Percentiles rank a stretch among this genome's conserved stretches.
These are phyloP conservation scores for Corythoichthys intestinalis DNA, from an alignment of 2,113 vertebrate genomes.

Conservation along the genomic window DNA sequence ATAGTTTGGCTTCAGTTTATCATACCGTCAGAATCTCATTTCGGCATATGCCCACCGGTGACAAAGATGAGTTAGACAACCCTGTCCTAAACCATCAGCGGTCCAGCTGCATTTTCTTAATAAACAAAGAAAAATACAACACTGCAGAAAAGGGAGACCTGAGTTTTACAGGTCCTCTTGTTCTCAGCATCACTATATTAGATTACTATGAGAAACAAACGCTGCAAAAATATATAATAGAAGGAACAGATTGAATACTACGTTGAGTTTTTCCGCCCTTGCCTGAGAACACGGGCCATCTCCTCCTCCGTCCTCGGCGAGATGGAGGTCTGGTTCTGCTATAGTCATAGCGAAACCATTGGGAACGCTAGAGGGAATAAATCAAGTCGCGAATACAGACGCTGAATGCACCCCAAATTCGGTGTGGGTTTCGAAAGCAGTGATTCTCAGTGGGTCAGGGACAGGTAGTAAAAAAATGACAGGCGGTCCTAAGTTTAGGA, in stretches of 20 bases:
- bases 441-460: background rate
- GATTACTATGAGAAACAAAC: background rate
- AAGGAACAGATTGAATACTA: slow-evolving; percentile 59
- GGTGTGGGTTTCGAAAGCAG: background rate
- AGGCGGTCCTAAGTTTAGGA: background rate
- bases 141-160: too few species aligned
- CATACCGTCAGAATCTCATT: too few species aligned
- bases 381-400: slow-evolving; percentile 36
- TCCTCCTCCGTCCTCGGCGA: slow-evolving; percentile 21
- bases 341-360: slow-evolving; percentile 56
- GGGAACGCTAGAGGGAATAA: slow-evolving; percentile 58
- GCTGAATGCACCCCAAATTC: slow-evolving; percentile 7
- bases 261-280: slow-evolving; percentile 65
- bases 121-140: too few species aligned
- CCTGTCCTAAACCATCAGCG: too few species aligned
- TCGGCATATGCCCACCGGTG: too few species aligned
- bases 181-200: background rate
- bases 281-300: slow-evolving; percentile 15
- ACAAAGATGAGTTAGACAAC: too few species aligned
- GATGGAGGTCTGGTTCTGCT: slow-evolving; percentile 60
- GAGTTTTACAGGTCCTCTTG: too few species aligned
- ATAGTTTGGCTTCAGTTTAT: too few species aligned
- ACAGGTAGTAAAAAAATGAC: background rate
- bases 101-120: too few species aligned
- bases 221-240: slow-evolving; percentile 25